Evolutionary conservation across 1,140 invertebrate genomes (phyloP), one percentile per base, ranked within the genome.

Genomic region (Cydia fagiglandana): DNA sequence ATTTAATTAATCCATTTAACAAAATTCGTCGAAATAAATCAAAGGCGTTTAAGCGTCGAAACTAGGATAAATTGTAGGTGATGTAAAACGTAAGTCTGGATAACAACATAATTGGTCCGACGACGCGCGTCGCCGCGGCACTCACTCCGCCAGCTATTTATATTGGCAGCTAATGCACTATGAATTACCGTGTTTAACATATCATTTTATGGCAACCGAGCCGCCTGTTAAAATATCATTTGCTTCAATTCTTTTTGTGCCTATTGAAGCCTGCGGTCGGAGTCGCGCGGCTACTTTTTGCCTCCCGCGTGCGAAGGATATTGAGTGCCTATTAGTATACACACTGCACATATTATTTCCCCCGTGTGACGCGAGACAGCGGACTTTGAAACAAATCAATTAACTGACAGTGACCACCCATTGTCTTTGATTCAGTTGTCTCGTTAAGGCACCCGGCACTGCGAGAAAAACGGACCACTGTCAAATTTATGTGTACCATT

Each of bases 361-460:
- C 66, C 12, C 66, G 28, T 45, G 13, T 74, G 50, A 74, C 73
- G 73, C 34, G 70, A 45, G 41, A 45, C 73, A 76, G 75, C 73
- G 50, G 70, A 41, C 75, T 70, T 66, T 80, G 79, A 78, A 83
- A 87, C 82, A 85, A 84, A 88, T 89, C 84, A 88, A 88, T 89
- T 88, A 84, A 83, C 76, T 73, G 73, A 47, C 77, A 76, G 77
- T 80, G 81, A 77, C 84, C 85, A 86, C 85, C 86, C 87, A 88
- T 89, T 90, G 87, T 90, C 78, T 85, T 84, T 85, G 82, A 86
- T 86, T 87, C 83, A 86, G 80, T 78, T 85, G 85, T 84, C 86
- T 90, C 85, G 85, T 90, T 90, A 89, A 86, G 77, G 64, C 66
- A 76, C 81, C 79, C 76, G 77, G 45, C 34, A 20, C 38, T 70